Evolutionary conservation across 1,140 invertebrate species (phyloP).

Genomic region (Mizuhopecten yessoensis): DNA sequence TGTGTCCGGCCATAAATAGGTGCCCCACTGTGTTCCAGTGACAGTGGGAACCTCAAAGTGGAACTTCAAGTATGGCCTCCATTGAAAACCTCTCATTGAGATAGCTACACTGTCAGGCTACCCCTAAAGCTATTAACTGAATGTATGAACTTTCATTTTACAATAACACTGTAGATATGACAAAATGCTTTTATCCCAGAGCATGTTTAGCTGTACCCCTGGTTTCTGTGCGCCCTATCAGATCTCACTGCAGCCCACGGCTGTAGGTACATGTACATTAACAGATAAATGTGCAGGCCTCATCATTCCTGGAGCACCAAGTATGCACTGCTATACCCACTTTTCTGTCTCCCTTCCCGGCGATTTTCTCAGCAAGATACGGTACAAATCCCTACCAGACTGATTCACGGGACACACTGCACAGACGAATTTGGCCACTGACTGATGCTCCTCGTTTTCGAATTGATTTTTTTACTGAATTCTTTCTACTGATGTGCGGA

Average conservation of each 20-base stretch:
- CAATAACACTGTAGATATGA: not conserved
- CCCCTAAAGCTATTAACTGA: not conserved
- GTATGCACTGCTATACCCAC: not conserved
- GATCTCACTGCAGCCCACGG: not conserved
- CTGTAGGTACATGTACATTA: not conserved
- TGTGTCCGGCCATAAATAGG: not conserved
- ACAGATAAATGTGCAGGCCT: not conserved
- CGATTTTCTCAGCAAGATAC: not conserved
- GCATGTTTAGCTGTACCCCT: not conserved
- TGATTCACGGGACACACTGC: not conserved
- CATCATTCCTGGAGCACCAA: not conserved
- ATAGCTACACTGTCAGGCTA: not conserved
- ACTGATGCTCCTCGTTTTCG: not conserved
- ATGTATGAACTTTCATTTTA: conserved; percentile 34
- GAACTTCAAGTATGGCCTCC: not conserved
- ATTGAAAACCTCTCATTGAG: not conserved
- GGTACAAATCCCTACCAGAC: not conserved
- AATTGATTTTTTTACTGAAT: not conserved
- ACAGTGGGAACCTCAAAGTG: not conserved
- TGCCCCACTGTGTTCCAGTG: not conserved
- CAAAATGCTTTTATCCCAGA: conserved; percentile 6
- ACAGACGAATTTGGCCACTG: not conserved
- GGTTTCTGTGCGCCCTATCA: not conserved
- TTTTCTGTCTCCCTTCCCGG: not conserved
- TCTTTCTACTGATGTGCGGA: not conserved